Conservation (phyloP, 2,113 vertebrate species). For the Pelmatolapia mariae region DNA sequence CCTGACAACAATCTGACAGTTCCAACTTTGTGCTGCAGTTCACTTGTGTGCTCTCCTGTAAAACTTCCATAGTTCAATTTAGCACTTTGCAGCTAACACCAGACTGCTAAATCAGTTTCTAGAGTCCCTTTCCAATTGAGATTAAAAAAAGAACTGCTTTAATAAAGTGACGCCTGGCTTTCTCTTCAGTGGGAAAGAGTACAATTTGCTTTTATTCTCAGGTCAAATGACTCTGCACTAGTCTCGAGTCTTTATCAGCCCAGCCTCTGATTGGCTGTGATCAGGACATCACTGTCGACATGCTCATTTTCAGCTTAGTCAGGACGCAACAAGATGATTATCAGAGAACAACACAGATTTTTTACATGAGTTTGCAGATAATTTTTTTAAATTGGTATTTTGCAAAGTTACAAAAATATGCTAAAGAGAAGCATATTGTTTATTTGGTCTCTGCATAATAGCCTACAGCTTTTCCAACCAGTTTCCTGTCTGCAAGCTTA, state of each 20-base stretch:
- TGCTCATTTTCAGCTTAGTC: neutral
- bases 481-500: neutral
- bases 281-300: neutral
- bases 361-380: neutral
- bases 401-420: neutral
- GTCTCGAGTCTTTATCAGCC: neutral
- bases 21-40: neutral
- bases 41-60: neutral
- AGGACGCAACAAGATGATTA: neutral
- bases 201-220: neutral
- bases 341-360: neutral
- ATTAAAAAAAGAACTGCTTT: rapidly evolving
- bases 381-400: neutral
- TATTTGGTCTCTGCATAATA: neutral
- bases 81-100: neutral
- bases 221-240: neutral
- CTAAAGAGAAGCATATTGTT: neutral
- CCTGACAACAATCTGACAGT: neutral
- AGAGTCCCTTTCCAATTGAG: neutral
- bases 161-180: neutral
- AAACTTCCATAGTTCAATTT: neutral
- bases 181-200: rapidly evolving
- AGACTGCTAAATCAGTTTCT: neutral
- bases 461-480: neutral
- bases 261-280: neutral